Conservation (phyloP, 2,888 invertebrate species). For the Aradus depressus region DNA sequence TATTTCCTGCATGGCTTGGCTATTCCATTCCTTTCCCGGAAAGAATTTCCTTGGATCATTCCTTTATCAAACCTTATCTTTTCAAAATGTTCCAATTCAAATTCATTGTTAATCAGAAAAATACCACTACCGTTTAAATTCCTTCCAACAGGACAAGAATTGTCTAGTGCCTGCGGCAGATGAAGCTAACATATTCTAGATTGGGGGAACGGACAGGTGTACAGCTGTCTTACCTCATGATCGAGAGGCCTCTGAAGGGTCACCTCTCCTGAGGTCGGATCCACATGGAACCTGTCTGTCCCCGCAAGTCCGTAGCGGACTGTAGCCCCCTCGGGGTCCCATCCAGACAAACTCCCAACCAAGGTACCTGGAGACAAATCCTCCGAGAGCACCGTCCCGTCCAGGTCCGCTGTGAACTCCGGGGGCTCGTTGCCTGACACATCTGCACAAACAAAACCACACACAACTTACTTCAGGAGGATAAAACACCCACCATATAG, state of each 20-base stretch:
- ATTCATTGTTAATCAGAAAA: too few relatives aligned
- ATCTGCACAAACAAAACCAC: constrained; percentile 14
- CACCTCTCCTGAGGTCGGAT: constrained; percentile 66
- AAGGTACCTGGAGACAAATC: constrained; percentile 64
- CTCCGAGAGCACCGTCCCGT: constrained; percentile 65
- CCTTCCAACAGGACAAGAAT: too few relatives aligned
- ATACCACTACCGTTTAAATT: too few relatives aligned
- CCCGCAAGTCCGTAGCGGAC: constrained; percentile 62
- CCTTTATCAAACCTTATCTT: too few relatives aligned
- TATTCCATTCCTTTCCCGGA: too few relatives aligned
- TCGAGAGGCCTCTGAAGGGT: constrained; percentile 67
- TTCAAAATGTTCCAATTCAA: too few relatives aligned
- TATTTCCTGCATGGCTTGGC: too few relatives aligned
- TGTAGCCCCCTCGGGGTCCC: constrained; percentile 68
- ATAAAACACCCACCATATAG: neutral
- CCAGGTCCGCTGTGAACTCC: constrained; percentile 61
- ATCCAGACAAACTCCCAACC: constrained; percentile 65
- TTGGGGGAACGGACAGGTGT: neutral
- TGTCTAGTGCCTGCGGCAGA: too few relatives aligned
- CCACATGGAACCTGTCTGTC: constrained; percentile 68
- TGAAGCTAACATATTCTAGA: neutral
- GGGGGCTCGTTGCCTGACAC: constrained; percentile 52
- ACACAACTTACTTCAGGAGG: neutral
- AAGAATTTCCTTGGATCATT: too few relatives aligned
- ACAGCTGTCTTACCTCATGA: constrained; percentile 53